Conservation (phyloP, 2,888 invertebrate genomes). For the Bugula neritina region DNA sequence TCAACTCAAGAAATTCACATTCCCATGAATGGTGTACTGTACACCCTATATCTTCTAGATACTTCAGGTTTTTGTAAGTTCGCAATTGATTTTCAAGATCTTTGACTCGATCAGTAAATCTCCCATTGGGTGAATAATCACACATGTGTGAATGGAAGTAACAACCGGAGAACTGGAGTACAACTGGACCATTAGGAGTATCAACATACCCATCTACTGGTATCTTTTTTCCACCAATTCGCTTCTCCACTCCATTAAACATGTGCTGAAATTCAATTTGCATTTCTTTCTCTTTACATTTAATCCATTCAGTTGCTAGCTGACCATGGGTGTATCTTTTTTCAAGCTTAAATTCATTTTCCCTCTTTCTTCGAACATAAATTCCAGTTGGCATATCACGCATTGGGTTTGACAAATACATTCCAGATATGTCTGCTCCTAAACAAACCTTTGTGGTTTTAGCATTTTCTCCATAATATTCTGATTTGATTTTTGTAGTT, state of each 20-base stretch:
- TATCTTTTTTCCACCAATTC: not conserved
- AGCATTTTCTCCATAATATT: not conserved
- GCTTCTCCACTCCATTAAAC: not conserved
- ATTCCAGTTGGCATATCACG: conserved; percentile 1
- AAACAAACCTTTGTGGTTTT: not conserved
- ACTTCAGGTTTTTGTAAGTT: not conserved
- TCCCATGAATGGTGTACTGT: conserved; percentile 1
- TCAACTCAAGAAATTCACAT: not conserved
- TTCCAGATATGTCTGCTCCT: not conserved
- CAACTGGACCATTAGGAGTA: not conserved
- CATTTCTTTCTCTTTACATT: not conserved
- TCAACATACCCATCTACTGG: conserved; percentile 5
- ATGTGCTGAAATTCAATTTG: not conserved
- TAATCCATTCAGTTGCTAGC: conserved; percentile 6
- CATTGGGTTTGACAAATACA: not conserved
- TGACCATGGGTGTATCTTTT: not conserved
- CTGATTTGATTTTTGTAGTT: not conserved
- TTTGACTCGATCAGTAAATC: not conserved
- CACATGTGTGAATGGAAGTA: not conserved
- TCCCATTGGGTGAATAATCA: conserved; percentile 1
- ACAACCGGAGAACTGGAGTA: not conserved
- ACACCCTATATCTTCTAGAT: not conserved
- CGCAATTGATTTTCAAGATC: not conserved
- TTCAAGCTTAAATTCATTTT: not conserved
- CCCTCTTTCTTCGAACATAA: not conserved